Conservation (phyloP, 1,140 invertebrate genomes). For the Zaprionus inermis region DNA sequence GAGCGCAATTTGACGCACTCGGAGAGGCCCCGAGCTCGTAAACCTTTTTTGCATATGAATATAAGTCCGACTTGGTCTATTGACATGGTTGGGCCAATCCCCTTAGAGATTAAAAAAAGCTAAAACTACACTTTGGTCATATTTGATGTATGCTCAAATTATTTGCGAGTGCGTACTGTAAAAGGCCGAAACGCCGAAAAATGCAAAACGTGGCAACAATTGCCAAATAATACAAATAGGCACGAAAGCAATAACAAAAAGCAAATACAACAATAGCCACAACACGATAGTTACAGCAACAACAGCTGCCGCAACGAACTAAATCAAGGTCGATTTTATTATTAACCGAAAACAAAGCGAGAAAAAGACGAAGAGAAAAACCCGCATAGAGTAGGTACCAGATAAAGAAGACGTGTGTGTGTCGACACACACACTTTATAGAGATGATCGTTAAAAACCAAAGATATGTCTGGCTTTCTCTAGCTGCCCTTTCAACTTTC, state of each 20-base stretch:
- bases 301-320: conserved; percentile 33
- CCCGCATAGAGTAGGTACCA: conserved; percentile 11
- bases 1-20: conserved; percentile 2
- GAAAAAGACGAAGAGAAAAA: conserved; percentile 16
- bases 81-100: conserved; percentile 14
- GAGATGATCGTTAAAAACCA: neutral
- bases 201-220: conserved; percentile 65
- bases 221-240: conserved; percentile 74
- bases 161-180: conserved; percentile 54
- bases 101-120: neutral
- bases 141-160: conserved; percentile 46
- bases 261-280: conserved; percentile 44
- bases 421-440: conserved; percentile 1
- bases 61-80: neutral
- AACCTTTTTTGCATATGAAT: neutral
- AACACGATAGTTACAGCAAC: conserved; percentile 34
- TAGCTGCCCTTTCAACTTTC: too few relatives aligned
- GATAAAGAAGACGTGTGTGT: conserved; percentile 25
- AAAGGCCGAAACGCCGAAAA: conserved; percentile 52
- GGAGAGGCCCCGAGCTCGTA: conserved; percentile 8
- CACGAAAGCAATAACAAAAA: conserved; percentile 51
- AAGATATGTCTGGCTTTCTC: neutral
- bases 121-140: conserved; percentile 7
- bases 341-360: conserved; percentile 37
- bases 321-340: conserved; percentile 58